phyloP scores from a whole-genome alignment of 2,888 invertebrate genomes.

The Drosophila merina region DNA sequence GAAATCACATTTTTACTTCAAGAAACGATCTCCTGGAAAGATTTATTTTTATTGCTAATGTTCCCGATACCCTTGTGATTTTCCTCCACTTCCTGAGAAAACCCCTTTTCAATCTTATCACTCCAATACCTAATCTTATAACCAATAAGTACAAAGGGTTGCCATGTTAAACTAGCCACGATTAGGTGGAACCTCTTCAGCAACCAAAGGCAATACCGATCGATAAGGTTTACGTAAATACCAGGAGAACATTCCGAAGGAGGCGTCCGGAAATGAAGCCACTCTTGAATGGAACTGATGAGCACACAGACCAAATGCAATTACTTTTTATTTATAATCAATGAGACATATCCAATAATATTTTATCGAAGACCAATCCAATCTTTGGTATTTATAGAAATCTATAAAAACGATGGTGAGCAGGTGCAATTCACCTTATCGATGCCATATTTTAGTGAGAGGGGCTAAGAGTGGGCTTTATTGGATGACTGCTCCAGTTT shows the following conservation, averaged over 20 bases:
- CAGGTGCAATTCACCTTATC: constrained; percentile 64
- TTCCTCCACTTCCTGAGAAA: constrained; percentile 5
- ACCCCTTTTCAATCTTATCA: constrained; percentile 23
- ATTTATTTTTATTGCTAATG: neutral
- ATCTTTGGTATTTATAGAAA: constrained; percentile 34
- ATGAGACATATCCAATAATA: constrained; percentile 28
- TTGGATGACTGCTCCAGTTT: constrained; percentile 36
- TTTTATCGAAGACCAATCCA: constrained; percentile 23
- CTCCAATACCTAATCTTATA: constrained; percentile 17
- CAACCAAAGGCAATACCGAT: constrained; percentile 20
- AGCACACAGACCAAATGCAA: constrained; percentile 3
- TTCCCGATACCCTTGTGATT: neutral
- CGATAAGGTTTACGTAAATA: constrained; percentile 58
- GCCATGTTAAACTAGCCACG: constrained; percentile 22
- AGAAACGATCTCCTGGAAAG: neutral
- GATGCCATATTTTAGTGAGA: constrained; percentile 55
- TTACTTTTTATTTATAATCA: constrained; percentile 10
- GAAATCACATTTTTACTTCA: neutral
- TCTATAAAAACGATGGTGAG: constrained; percentile 4
- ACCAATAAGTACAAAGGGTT: constrained; percentile 16
- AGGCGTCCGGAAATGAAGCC: constrained; percentile 32
- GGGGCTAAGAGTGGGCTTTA: constrained; percentile 45
- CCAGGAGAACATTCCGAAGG: constrained; percentile 3
- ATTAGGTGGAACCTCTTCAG: constrained; percentile 39
- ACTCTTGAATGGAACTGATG: neutral